Evolutionary conservation across 2,888 invertebrate species (phyloP).

Genomic region (Syrphus vitripennis): DNA sequence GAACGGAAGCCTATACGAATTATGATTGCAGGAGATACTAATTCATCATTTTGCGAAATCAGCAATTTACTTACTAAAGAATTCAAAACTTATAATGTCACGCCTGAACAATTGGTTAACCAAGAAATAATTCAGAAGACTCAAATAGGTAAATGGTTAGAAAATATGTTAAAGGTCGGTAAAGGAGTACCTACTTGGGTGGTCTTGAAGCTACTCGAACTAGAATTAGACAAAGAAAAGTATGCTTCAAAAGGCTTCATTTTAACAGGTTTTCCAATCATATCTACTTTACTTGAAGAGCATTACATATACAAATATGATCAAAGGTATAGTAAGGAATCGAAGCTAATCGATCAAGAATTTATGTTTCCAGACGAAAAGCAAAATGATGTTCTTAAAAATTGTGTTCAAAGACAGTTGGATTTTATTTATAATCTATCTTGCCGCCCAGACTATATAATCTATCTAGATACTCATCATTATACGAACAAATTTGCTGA

Average conservation of each 20-base stretch:
- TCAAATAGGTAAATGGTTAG: slow-evolving; percentile 83
- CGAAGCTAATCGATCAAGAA: not conserved
- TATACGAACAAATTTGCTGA: not conserved
- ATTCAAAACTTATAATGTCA: slow-evolving; percentile 83
- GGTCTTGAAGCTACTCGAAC: slow-evolving; percentile 82
- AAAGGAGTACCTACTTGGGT: slow-evolving; percentile 82
- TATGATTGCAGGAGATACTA: slow-evolving; percentile 84
- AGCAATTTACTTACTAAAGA: slow-evolving; percentile 83
- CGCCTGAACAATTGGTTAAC: slow-evolving; percentile 82
- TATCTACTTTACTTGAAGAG: slow-evolving; percentile 78
- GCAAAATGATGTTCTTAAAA: not conserved
- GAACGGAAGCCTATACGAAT: slow-evolving; percentile 81
- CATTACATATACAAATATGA: not conserved
- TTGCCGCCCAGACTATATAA: slow-evolving; percentile 17
- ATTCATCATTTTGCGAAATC: slow-evolving; percentile 82
- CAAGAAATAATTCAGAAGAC: slow-evolving; percentile 84
- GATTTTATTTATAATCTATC: slow-evolving; percentile 20
- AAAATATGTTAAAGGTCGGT: slow-evolving; percentile 83
- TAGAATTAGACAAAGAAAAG: slow-evolving; percentile 82
- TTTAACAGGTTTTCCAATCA: slow-evolving; percentile 85
- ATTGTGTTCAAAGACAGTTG: slow-evolving; percentile 24
- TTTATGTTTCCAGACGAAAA: not conserved
- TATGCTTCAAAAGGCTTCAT: slow-evolving; percentile 85
- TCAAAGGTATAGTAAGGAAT: not conserved
- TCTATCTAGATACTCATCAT: slow-evolving; percentile 15